phyloP scores from a whole-genome alignment of 2,797 vertebrate species.

The Danio aesculapii region DNA sequence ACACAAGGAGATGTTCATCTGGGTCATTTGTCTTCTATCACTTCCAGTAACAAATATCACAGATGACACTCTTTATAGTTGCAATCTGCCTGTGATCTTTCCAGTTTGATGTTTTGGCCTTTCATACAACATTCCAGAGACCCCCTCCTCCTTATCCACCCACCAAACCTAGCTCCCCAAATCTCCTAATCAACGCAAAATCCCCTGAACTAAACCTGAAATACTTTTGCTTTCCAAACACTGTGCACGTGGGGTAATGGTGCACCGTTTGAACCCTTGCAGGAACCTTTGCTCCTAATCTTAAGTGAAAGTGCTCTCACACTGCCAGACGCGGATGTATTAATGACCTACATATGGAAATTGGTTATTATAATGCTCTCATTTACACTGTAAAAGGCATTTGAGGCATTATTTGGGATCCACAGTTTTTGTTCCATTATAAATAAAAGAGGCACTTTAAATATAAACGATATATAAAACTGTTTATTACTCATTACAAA shows the following conservation, averaged over 20 bases:
- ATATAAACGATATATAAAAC: background rate
- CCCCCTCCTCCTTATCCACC: slow-evolving; percentile 12
- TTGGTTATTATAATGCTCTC: background rate
- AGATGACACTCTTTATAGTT: slow-evolving; percentile 22
- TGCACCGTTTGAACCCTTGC: slow-evolving; percentile 50
- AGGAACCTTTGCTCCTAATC: slow-evolving; percentile 36
- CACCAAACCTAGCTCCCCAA: slow-evolving; percentile 42
- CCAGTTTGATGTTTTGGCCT: slow-evolving; percentile 59
- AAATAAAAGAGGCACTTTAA: background rate
- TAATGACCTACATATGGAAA: background rate
- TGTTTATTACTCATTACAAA: no score
- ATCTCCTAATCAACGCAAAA: slow-evolving; percentile 40
- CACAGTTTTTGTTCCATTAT: background rate
- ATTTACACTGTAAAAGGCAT: background rate
- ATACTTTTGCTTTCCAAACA: slow-evolving; percentile 36
- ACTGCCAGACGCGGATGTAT: slow-evolving; percentile 36
- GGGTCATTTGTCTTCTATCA: background rate
- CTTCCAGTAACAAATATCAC: background rate
- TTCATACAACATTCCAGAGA: slow-evolving; percentile 46
- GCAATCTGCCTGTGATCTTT: slow-evolving; percentile 66
- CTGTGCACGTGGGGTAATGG: slow-evolving; percentile 48
- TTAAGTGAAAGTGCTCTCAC: slow-evolving; percentile 34
- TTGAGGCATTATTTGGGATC: background rate
- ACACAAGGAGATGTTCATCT: slow-evolving; percentile 15
- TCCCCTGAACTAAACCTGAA: slow-evolving; percentile 54